These are phyloP conservation scores for Anas platyrhynchos DNA, from an alignment of 2,113 vertebrate species.

Conservation along the genomic window DNA sequence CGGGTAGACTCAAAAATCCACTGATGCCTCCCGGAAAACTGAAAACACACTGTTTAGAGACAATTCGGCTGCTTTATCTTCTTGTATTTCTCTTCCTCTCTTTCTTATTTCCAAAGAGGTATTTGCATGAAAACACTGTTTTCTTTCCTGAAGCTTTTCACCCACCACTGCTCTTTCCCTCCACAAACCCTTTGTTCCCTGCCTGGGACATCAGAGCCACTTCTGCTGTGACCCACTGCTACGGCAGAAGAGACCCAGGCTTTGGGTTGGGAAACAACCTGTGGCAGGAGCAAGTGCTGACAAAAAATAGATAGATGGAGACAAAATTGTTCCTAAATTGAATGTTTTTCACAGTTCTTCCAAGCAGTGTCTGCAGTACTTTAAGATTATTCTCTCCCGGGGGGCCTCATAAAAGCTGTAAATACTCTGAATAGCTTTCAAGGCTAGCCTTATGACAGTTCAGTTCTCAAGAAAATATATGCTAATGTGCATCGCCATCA, in stretches of 20 bases:
- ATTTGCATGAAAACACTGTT: not conserved
- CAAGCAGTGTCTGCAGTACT: slow-evolving; percentile 58
- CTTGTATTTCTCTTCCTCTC: not conserved
- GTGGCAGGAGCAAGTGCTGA: not conserved
- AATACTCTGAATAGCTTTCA: slow-evolving; percentile 77
- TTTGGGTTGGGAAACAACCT: not conserved
- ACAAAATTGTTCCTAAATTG: slow-evolving; percentile 64
- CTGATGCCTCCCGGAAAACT: not conserved
- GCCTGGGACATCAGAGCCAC: not conserved
- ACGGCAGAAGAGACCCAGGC: not conserved
- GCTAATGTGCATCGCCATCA: slow-evolving; percentile 67
- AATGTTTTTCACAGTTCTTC: slow-evolving; percentile 72
- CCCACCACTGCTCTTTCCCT: not conserved
- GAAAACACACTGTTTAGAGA: not conserved
- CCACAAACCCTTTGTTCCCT: not conserved
- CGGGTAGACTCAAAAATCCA: not conserved
- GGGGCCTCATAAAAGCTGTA: slow-evolving; percentile 73
- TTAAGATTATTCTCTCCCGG: slow-evolving; percentile 69
- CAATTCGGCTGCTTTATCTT: not conserved
- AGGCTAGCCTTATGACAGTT: slow-evolving; percentile 62
- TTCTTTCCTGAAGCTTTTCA: not conserved
- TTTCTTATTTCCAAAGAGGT: not conserved
- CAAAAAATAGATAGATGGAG: slow-evolving; percentile 3
- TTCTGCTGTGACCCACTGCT: not conserved
- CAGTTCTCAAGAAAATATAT: slow-evolving; percentile 70